Evolutionary conservation across 2,113 vertebrate species (phyloP), one percentile per base, ranked within the genome.

Genomic region (Cheilinus undulatus): DNA sequence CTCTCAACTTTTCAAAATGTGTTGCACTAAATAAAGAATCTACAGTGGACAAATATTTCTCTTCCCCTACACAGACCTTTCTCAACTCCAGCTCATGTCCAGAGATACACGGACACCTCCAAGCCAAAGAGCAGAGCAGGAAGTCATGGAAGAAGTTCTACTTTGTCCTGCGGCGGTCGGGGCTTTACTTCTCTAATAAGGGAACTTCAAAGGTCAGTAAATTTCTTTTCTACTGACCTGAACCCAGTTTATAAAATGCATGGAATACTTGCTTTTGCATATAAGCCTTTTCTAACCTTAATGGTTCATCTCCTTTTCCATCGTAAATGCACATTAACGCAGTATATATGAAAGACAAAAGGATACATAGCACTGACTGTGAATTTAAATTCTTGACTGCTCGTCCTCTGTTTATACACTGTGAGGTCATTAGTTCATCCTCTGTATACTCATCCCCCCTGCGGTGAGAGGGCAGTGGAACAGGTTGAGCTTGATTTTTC

Each of bases 141-240:
- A 99, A 98, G 75, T 95, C 95, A 0, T 99, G 97, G 97, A 99
- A 96, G 91, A 99, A 95, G 90, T 78, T 94, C 82, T 99, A 95
- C 86, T 99, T 98, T 94, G 86, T 99, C 66, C 90, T 99, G 76
- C 93, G 98, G 92, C 94, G 97, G 91, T 99, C 98, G 45, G 98
- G 98, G 36, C 93, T 99, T 78, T 99, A 99, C 92, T 97, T 96
- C 93, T 99, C 98, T 78, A 98, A 94, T 68, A 98, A 98, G 92
- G 97, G 97, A 82, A 97, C 94, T 64, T 99, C 97, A 69, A 99
- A 99, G 96, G 97, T 99, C 90, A 90, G 92, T 78, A 17, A 34
- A 45, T 45, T 1, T 14, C 36, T 34, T 34, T 11, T 34, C 32
- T 34, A 34, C 32, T 10, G 32, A 34, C n/a, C n/a, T n/a, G n/a